Conservation (phyloP, 1,140 invertebrate species). For the Metopolophium dirhodum region DNA sequence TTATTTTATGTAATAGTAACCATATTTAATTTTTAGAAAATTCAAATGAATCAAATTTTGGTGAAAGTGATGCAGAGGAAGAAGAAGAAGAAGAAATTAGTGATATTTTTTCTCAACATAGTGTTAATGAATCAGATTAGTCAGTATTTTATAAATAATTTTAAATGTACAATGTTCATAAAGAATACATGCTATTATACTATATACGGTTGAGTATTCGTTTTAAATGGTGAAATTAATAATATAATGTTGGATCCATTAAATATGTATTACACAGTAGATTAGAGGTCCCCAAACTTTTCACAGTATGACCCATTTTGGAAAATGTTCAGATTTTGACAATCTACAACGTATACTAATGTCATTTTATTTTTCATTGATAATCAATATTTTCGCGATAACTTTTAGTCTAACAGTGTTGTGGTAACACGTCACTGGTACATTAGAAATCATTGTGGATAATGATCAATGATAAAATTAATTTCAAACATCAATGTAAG, state of each 20-base stretch:
- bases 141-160: neutral
- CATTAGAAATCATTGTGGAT: too few relatives aligned
- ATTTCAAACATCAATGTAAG: too few relatives aligned
- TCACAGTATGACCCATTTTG: too few relatives aligned
- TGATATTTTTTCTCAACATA: conserved; percentile 52
- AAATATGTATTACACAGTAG: neutral
- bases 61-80: conserved; percentile 29
- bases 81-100: conserved; percentile 49
- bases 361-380: too few relatives aligned
- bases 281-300: too few relatives aligned
- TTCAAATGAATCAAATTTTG: conserved; percentile 55
- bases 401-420: too few relatives aligned
- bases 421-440: too few relatives aligned
- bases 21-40: conserved; percentile 37
- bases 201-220: neutral
- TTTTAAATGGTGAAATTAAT: neutral
- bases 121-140: conserved; percentile 50
- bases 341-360: too few relatives aligned
- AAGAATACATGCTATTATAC: neutral
- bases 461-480: too few relatives aligned
- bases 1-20: neutral
- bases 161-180: neutral
- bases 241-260: neutral
- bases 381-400: too few relatives aligned
- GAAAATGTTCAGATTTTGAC: too few relatives aligned